Base-by-base conservation (phyloP, 2,797 vertebrate genomes). In the Lates japonicus region DNA sequence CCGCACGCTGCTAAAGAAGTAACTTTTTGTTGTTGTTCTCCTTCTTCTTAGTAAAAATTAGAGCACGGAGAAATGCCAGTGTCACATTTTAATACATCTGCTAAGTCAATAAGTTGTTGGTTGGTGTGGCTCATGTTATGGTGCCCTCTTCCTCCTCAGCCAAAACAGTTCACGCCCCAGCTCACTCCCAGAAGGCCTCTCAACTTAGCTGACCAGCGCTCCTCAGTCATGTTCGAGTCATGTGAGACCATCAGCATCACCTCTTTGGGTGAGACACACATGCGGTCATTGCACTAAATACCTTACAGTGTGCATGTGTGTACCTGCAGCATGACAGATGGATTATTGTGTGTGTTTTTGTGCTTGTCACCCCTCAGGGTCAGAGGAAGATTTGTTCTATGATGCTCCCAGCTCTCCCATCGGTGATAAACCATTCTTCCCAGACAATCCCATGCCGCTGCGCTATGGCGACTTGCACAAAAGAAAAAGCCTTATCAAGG, bases 361-460 rank as follows among this genome's bases (percentile, higher is more conserved):
- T 74, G 19, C 68, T 67, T 84, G 8, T 64, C 12, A 59, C 31
- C 31, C 11, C 35, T 86, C 93, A 98, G 97, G 97, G 49, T 98
- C 98, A 49, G 97, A 99, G 69, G 98, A 99, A 79, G 98, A 99
- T 90, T 80, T 96, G 76, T 99, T 97, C 92, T 99, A 95, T 66
- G 98, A 99, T 82, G 98, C 98, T 29, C 96, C 96, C 29, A 97
- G 93, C 88, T 98, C 98, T 89, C 98, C 98, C 0, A 66, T 97
- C 0, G 95, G 96, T 59, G 97, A 97, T 1, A 20, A 79, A 60
- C 70, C 90, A 0, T 97, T 97, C 91, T 97, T 97, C 87, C 89
- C 97, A 60, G 93, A 95, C 63, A 70, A 92, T 19, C 88, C 92
- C 51, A 91, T 88, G 64, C 90, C 94, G 0, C 74, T 96, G 41